Base-by-base conservation (phyloP, 1,140 invertebrate genomes). In the Drosophila sturtevanti region DNA sequence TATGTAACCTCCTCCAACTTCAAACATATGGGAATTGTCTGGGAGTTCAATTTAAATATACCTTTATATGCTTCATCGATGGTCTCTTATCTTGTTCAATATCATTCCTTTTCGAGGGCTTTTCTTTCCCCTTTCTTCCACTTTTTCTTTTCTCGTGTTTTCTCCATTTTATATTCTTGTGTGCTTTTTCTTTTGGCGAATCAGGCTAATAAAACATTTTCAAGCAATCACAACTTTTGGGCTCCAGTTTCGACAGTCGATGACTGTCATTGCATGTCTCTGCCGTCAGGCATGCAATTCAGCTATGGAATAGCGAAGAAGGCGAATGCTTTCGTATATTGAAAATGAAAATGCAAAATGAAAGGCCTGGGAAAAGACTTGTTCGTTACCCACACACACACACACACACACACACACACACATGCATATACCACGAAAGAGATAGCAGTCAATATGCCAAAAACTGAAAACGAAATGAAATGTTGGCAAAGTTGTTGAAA, bases 401-500 rank as follows among this genome's bases (percentile, higher is more conserved):
- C 27, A 31, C 27, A 31, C 27, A 31, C n/a, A 2, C 27, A 31
- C 4, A 31, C 27, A 31, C 27, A 31, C 27, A 31, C 27, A 31
- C 27, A 31, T 4, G 4, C 1, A 24, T 4, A 24, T 2, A n/a
- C n/a, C n/a, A n/a, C n/a, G n/a, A n/a, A n/a, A 31, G 1, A 31
- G 27, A 4, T 6, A 31, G 27, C 27, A 31, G 27, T 7, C 27
- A 31, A 31, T 31, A 31, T 31, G 27, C 27, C 27, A 31, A 31
- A 31, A 31, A 31, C 27, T 31, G 27, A 78, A 86, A 86, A 72
- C 70, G 77, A 85, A 84, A 84, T 87, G 79, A 87, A 87, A 89
- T 87, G 84, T 80, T 87, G 68, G 67, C 72, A 89, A 89, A 89
- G 85, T 89, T 89, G 84, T 80, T 89, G 84, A 87, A 89, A 87